phyloP scores from a whole-genome alignment of 1,140 invertebrate genomes.

The Meloidogyne hapla region DNA sequence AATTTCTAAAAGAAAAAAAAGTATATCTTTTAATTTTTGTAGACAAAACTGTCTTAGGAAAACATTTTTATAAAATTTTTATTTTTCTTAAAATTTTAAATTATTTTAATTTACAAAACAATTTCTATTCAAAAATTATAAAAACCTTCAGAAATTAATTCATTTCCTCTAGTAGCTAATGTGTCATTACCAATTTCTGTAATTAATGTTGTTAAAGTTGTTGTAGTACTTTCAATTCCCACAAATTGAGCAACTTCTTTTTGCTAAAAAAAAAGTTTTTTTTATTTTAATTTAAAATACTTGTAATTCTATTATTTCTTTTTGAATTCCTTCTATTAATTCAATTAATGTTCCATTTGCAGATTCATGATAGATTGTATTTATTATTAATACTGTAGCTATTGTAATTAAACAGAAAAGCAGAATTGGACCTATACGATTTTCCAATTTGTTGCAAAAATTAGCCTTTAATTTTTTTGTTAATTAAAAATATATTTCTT shows the following conservation, averaged over 20 bases:
- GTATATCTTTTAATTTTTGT: no score
- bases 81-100: no score
- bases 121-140: no score
- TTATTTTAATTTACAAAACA: no score
- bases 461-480: not conserved
- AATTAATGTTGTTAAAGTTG: not conserved
- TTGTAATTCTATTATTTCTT: constrained; percentile 14
- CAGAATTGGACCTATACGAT: constrained; percentile 11
- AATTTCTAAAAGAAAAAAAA: not conserved
- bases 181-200: not conserved
- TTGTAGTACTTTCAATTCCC: not conserved
- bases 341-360: constrained; percentile 13
- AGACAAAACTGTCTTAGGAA: no score
- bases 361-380: constrained; percentile 27
- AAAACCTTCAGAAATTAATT: not conserved
- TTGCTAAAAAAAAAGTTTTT: constrained; percentile 9
- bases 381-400: constrained; percentile 20
- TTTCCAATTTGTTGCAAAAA: constrained; percentile 16
- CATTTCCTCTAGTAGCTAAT: not conserved
- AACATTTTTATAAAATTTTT: no score
- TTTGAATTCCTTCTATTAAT: constrained; percentile 20
- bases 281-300: not conserved
- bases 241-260: constrained; percentile 14
- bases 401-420: constrained; percentile 17
- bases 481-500: not conserved